Evolutionary conservation across 2,113 vertebrate genomes (phyloP), one percentile per base, ranked within the genome.

Genomic region (Sterrhoptilus dennistouni): DNA sequence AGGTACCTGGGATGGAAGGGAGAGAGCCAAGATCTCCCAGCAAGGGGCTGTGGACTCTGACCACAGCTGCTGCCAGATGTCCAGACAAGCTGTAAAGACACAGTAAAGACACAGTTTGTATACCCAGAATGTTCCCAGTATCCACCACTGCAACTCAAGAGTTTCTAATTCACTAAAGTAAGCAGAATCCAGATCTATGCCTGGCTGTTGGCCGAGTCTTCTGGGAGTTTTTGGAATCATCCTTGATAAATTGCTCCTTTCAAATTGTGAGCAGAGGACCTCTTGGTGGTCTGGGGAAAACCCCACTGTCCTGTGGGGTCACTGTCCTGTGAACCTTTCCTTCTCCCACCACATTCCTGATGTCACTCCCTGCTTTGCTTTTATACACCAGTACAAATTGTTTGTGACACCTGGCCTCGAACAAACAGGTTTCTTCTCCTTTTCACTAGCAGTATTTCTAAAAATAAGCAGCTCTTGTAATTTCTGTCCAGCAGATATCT

Each of bases 211-310:
- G 47, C 38, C 4, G 7, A 49, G 31, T 28, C 6, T 6, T 21
- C 29, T 8, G n/a, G 12, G 27, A 28, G 24, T 1, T 79, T 91
- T 75, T 47, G 33, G n/a, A 64, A 36, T 36, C 12, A 31, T 59
- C 71, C 44, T 83, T 54, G 2, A 19, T 9, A 1, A 6, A 17
- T 22, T 52, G 2, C 8, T 15, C 21, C 35, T 76, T 79, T 53
- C 56, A 40, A 12, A 40, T 2, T 0, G 0, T 36, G n/a, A 80
- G 40, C 50, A 49, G 31, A 25, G 44, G 24, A 14, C 2, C 14
- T 64, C n/a, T 19, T 0, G 1, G 11, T 61, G 29, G 47, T 54
- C 56, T 35, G 60, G 59, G 35, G 29, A 16, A 87, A 82, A 56
- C 2, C 3, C 22, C 35, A 19, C 19, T 29, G 27, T 35, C 38